Base-by-base conservation (phyloP, 2,797 vertebrate genomes). In the Gallinago solitaria region DNA sequence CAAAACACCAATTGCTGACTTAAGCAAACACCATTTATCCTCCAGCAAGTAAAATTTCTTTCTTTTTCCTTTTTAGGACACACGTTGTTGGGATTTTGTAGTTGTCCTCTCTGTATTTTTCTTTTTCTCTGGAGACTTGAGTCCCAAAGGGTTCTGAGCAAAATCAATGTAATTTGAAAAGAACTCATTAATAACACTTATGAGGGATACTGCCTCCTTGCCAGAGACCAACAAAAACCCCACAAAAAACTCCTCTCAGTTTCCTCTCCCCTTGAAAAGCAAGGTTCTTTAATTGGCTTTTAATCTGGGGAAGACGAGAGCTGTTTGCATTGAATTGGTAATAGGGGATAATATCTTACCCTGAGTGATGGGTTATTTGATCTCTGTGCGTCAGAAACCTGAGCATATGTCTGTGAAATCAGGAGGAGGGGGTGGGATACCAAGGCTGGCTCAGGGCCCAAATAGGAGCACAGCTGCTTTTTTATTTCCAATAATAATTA, bases 301-400 rank as follows among this genome's bases (percentile, higher is more conserved):
- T 97, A 97, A 98, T 98, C 95, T 94, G 51, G 87, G 77, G 88
- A 89, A 91, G 96, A 90, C 2, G 3, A 69, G 93, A 65, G 83
- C 95, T 92, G 91, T 93, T 95, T 74, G 91, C 85, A 73, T 93
- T 96, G 97, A 97, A 97, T 97, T 90, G 87, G 83, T 97, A 91
- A 97, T 87, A 76, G 81, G 91, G 97, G 97, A 98, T 97, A 92
- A 79, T 96, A 96, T 93, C 97, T 93, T 80, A 77, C 80, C 91
- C 89, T 94, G 96, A 97, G 91, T 95, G 95, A 97, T 93, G 96
- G 93, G 97, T 96, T 96, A 98, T 97, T 97, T 97, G 98, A 98
- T 98, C 96, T 95, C 88, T 13, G 69, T 53, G 90, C 89, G 4
- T 96, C 96, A 87, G 95, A 97, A 97, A 96, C 94, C 90, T 77